Percentiles rank a stretch among this genome's conserved stretches.
These are phyloP conservation scores for Pseudomyrmex dendroicus DNA, from an alignment of 1,140 invertebrate genomes.

Conservation along the genomic window DNA sequence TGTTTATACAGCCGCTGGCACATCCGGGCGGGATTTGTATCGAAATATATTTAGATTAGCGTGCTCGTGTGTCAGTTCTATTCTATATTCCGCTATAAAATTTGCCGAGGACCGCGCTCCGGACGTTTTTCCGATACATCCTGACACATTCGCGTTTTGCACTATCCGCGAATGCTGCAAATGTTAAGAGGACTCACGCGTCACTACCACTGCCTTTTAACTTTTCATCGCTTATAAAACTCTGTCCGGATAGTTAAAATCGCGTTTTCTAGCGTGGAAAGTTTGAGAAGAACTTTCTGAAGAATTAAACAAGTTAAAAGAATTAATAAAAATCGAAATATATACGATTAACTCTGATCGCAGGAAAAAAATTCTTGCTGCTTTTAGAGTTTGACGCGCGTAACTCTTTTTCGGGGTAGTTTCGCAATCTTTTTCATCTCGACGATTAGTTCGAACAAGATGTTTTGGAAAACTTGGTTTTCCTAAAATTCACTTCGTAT, in stretches of 20 bases:
- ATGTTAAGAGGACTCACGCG: constrained; percentile 53
- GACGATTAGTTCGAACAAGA: not conserved
- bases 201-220: constrained; percentile 55
- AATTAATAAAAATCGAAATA: not conserved
- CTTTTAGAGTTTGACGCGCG: not conserved
- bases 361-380: not conserved
- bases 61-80: constrained; percentile 50
- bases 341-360: not conserved
- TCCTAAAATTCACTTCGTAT: not conserved
- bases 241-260: constrained; percentile 24
- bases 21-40: constrained; percentile 36
- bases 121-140: constrained; percentile 54
- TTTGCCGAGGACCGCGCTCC: constrained; percentile 38
- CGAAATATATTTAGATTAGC: constrained; percentile 60
- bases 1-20: constrained; percentile 11
- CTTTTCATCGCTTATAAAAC: constrained; percentile 39
- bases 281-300: not conserved
- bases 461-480: not conserved
- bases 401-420: not conserved
- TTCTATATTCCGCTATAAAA: constrained; percentile 51
- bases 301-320: constrained; percentile 19
- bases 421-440: not conserved
- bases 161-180: constrained; percentile 12
- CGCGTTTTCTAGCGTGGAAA: not conserved
- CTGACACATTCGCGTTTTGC: constrained; percentile 54